Base-by-base conservation (phyloP, 1,140 invertebrate species). In the Neodiprion fabricii region DNA sequence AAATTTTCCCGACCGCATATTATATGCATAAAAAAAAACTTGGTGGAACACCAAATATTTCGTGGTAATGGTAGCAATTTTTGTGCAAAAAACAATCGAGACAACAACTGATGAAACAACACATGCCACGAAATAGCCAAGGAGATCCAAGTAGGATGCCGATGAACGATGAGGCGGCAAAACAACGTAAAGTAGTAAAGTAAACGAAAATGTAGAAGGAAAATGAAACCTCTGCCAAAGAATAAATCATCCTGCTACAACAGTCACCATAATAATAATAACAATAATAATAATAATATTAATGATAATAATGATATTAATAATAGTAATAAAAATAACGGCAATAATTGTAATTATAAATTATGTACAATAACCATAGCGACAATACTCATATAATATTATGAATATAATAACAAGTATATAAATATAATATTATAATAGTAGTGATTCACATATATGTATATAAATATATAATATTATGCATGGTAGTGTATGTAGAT, bases 361-460 rank as follows among this genome's bases (percentile, higher is more conserved):
- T 50, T 21, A 17, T 40, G 17, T 72, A 75, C 23, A 70, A 23
- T 48, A 72, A 65, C 23, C 23, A 72, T 72, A 65, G 65, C 65
- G 28, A 72, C 14, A 66, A 66, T 28, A 74, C 49, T 74, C 17
- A 65, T 65, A 14, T 17, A 53, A 53, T 23, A 72, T 48, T 53
- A 72, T 53, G n/a, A 53, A 72, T 48, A 11, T 72, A 61, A n/a
- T 71, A 12, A 21, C n/a, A 14, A 48, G 40, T 14, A 49, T 48
- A 47, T 14, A 12, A 21, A 14, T 14, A 47, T 71, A 21, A 40
- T 21, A 72, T 53, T 11, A 53, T 21, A 66, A 67, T 48, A 17
- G 65, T 70, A 21, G n/a, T 47, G 74, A 77, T 23, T 21, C 68
- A 73, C 65, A 73, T 67, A 73, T 73, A 72, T 65, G 47, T 23